Evolutionary conservation across 2,888 invertebrate genomes (phyloP), one percentile per base, ranked within the genome.

Genomic region (Dynastes maya): DNA sequence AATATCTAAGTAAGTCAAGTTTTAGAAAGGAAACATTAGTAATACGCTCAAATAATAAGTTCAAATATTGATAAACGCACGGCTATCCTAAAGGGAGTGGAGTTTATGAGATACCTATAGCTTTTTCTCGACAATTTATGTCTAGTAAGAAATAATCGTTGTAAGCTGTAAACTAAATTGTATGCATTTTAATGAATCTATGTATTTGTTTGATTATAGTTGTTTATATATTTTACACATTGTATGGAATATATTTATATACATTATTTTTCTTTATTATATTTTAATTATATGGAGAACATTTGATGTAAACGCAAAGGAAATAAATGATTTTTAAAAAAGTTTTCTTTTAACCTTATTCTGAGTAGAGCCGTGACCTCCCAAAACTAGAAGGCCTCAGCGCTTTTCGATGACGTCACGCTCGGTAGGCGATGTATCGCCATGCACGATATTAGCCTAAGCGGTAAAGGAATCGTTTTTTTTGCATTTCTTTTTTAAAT

Each of bases 251-350:
- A 55, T 55, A 71, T 71, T 55, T 71, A 71, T 71, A 71, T 71
- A 68, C 49, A 49, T 71, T 71, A 55, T 53, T 58, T 71, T 71
- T 71, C 55, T 55, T 55, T 55, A 71, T 71, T 55, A 71, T 71
- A 71, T 53, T 55, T 58, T 71, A 71, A 58, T 71, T 71, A 55
- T 71, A 55, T 55, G 71, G 71, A 71, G 55, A 71, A 55, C 55
- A 71, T 71, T 53, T 71, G 58, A 37, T 71, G 53, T 71, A 71
- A 29, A 55, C 70, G 32, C 51, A 53, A 53, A 32, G 5, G n/a
- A 71, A 71, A 71, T 71, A 71, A 37, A 71, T 53, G 37, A 71
- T 71, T 71, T 71, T 55, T 55, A 55, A 71, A 45, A 8, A 45
- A 11, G 4, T 63, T 29, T 63, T 63, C 13, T 13, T 63, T 63